Conservation (phyloP, 2,888 invertebrate genomes). For the Subacronicta megacephala region DNA sequence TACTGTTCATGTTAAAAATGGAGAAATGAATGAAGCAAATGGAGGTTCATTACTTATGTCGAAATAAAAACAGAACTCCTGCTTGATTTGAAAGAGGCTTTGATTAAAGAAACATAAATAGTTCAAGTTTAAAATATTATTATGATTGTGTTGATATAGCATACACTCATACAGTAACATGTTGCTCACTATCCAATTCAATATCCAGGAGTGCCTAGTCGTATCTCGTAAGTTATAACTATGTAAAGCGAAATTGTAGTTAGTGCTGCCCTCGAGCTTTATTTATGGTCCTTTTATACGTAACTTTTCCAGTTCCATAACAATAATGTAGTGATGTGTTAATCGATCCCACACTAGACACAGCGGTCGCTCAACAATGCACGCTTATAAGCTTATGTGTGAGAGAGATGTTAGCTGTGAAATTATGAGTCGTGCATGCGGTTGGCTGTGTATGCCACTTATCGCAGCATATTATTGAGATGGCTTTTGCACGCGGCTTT, state of each 20-base stretch:
- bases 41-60: too few relatives aligned
- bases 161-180: too few relatives aligned
- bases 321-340: constrained; percentile 44
- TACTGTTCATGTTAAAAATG: too few relatives aligned
- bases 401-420: constrained; percentile 46
- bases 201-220: too few relatives aligned
- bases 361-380: constrained; percentile 44
- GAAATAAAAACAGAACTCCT: too few relatives aligned
- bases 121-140: too few relatives aligned
- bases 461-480: constrained; percentile 12
- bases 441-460: constrained; percentile 35
- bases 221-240: too few relatives aligned
- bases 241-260: not conserved
- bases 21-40: too few relatives aligned
- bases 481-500: constrained; percentile 19
- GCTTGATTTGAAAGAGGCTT: too few relatives aligned
- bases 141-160: too few relatives aligned
- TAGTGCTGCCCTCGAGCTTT: not conserved
- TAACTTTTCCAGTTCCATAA: constrained; percentile 12
- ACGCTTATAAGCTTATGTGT: constrained; percentile 24
- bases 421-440: constrained; percentile 41
- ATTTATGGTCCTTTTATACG: constrained; percentile 28
- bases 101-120: too few relatives aligned
- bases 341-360: constrained; percentile 41
- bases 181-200: too few relatives aligned